Evolutionary conservation across 2,113 vertebrate species (phyloP).

Genomic region (Pelecanus crispus): DNA sequence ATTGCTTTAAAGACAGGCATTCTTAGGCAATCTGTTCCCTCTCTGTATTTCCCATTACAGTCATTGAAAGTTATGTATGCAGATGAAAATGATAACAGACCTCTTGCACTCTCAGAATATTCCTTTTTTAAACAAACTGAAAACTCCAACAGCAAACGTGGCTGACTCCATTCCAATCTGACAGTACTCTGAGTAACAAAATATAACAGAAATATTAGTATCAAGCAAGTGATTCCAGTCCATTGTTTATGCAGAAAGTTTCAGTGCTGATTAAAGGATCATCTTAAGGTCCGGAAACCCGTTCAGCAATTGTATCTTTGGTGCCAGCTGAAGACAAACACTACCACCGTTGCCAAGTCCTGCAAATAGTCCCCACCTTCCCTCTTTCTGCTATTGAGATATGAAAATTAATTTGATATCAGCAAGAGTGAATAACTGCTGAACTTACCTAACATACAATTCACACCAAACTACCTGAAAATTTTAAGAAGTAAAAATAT

Average conservation of each 20-base stretch:
- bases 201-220: not conserved
- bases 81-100: conserved; percentile 54
- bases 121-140: conserved; percentile 24
- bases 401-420: not conserved
- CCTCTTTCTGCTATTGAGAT: not conserved
- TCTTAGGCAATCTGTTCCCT: conserved; percentile 64
- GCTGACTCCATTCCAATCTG: not conserved
- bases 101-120: not conserved
- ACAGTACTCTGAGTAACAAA: not conserved
- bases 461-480: not conserved
- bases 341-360: not conserved
- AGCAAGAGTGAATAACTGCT: not conserved
- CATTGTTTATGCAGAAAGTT: not conserved
- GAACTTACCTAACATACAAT: not conserved
- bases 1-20: conserved; percentile 57
- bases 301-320: not conserved
- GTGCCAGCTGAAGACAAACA: not conserved
- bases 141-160: not conserved
- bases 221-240: not conserved
- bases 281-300: not conserved
- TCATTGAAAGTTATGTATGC: conserved; percentile 52
- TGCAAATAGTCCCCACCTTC: not conserved
- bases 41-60: conserved; percentile 34
- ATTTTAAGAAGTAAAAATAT: not conserved
- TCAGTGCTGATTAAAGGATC: not conserved